A percentile compares a stretch with the other conserved stretches of the same genome.
Conservation (phyloP, 2,797 vertebrate species). For the Phylloscopus collybita region DNA sequence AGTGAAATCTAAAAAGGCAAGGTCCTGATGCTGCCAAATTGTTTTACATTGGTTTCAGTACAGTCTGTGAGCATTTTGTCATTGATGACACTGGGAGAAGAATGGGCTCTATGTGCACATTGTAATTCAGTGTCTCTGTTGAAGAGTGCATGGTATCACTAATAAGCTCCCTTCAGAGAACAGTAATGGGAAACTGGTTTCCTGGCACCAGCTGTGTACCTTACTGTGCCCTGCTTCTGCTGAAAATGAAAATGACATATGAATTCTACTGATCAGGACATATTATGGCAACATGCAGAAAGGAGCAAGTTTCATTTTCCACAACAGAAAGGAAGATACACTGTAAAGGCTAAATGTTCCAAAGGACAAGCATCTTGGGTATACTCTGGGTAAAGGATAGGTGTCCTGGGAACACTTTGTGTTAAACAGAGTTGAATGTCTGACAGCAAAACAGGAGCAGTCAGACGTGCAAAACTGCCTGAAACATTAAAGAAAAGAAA, state of each 20-base stretch:
- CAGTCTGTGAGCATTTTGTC: not conserved
- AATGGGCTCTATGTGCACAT: not conserved
- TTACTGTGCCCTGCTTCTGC: not conserved
- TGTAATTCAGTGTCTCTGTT: not conserved
- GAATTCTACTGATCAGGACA: conserved; percentile 35
- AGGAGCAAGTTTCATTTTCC: conserved; percentile 34
- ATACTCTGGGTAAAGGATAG: conserved; percentile 27
- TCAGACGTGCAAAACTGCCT: not conserved
- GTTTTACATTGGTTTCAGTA: not conserved
- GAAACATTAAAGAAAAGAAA: not conserved
- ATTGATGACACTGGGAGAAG: not conserved
- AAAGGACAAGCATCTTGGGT: conserved; percentile 34
- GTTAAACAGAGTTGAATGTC: not conserved
- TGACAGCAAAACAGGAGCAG: conserved; percentile 6
- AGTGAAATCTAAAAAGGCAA: not conserved
- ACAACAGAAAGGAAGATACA: conserved; percentile 1
- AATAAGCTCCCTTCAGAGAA: conserved; percentile 33
- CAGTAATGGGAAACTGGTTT: not conserved
- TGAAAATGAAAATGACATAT: conserved; percentile 38
- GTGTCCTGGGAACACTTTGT: conserved; percentile 1
- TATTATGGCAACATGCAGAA: conserved; percentile 22
- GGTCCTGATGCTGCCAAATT: not conserved
- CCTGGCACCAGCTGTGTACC: not conserved
- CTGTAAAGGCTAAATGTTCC: conserved; percentile 20
- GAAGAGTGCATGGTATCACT: not conserved